Evolutionary conservation across 1,140 invertebrate species (phyloP).

Genomic region (Tigriopus japonicus): DNA sequence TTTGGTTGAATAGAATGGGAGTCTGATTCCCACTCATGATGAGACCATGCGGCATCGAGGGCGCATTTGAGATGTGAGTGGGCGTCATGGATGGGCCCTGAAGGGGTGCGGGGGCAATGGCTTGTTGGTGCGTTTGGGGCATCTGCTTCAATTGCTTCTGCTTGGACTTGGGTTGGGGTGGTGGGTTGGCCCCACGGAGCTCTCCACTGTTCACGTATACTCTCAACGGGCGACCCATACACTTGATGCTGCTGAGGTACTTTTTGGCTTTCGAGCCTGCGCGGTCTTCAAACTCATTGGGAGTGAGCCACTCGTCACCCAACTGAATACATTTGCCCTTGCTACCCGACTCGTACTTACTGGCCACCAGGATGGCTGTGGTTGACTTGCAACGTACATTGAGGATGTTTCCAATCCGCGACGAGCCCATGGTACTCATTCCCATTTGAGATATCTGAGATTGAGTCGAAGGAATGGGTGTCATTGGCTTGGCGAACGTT

Average conservation of each 20-base stretch:
- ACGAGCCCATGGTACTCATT: not conserved
- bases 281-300: slow-evolving; percentile 14
- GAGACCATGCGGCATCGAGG: not conserved
- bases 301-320: slow-evolving; percentile 14
- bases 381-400: slow-evolving; percentile 10
- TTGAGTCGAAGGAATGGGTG: not conserved
- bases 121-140: not conserved
- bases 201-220: slow-evolving; percentile 12
- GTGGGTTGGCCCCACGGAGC: not conserved
- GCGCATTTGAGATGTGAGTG: not conserved
- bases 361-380: not conserved
- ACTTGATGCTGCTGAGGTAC: slow-evolving; percentile 14
- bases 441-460: not conserved
- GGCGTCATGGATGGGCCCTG: not conserved
- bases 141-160: not conserved
- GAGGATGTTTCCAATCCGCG: slow-evolving; percentile 8
- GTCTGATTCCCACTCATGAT: not conserved
- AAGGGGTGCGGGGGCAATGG: not conserved
- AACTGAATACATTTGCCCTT: slow-evolving; percentile 13
- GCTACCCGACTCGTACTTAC: slow-evolving; percentile 11
- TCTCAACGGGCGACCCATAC: slow-evolving; percentile 9
- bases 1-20: slow-evolving; percentile 14
- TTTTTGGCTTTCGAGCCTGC: slow-evolving; percentile 14
- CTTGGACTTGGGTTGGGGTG: not conserved
- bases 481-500: no score